phyloP scores from a whole-genome alignment of 2,113 vertebrate species.

The Aldabrachelys gigantea region DNA sequence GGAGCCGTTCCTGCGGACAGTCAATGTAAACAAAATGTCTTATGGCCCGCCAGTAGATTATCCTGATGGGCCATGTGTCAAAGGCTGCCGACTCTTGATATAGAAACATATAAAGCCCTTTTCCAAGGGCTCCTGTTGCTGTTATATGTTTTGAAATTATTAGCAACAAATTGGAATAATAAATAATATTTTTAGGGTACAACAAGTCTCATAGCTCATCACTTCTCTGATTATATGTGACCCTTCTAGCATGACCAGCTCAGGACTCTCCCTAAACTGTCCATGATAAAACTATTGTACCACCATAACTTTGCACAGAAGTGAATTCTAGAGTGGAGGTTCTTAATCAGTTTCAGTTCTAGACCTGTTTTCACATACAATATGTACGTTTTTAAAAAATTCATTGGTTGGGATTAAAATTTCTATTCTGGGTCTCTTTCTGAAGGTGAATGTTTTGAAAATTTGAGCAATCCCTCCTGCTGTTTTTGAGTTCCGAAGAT shows the following conservation, averaged over 20 bases:
- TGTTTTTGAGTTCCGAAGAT: rapidly evolving
- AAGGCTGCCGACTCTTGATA: no score
- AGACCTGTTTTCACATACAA: rapidly evolving
- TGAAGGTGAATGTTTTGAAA: background rate
- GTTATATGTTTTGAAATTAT: background rate
- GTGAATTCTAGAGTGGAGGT: rapidly evolving
- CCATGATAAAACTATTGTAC: rapidly evolving
- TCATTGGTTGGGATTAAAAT: background rate
- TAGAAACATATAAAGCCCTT: rapidly evolving
- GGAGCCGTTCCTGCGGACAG: no score
- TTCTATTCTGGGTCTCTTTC: background rate
- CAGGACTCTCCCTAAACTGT: rapidly evolving
- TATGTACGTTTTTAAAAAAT: rapidly evolving
- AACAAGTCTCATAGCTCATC: rapidly evolving
- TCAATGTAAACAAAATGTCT: no score
- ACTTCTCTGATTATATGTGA: background rate
- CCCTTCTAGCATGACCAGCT: rapidly evolving
- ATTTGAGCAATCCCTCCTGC: rapidly evolving
- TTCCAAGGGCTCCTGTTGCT: no score
- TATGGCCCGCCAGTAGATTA: no score
- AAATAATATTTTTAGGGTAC: rapidly evolving
- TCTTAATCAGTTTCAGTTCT: rapidly evolving
- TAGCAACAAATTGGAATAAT: background rate
- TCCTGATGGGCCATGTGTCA: no score
- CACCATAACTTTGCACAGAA: rapidly evolving